phyloP scores from a whole-genome alignment of 2,888 invertebrate species.

The Platerodrilus igneus region DNA sequence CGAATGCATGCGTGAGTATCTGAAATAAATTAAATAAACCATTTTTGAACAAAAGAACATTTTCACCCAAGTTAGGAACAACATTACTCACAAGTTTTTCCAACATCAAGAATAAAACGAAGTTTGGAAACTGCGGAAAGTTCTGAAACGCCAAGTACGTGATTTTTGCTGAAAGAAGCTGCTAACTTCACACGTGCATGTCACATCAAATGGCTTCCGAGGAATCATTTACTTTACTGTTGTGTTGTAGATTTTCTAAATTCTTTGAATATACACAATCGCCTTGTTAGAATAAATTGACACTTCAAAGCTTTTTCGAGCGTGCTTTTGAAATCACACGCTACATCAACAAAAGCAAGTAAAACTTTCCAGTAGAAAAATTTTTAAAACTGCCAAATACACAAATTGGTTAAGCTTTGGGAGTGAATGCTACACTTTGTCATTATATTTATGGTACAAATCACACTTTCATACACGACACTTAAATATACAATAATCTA shows the following conservation, averaged over 20 bases:
- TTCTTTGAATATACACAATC: slow-evolving; percentile 12
- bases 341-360: too few species aligned
- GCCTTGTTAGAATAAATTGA: slow-evolving; percentile 15
- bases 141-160: slow-evolving; percentile 34
- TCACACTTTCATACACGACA: too few species aligned
- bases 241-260: slow-evolving; percentile 14
- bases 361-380: too few species aligned
- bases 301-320: too few species aligned
- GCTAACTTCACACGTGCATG: slow-evolving; percentile 36
- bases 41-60: slow-evolving; percentile 20
- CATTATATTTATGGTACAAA: too few species aligned
- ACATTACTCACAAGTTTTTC: slow-evolving; percentile 26
- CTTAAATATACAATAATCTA: too few species aligned
- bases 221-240: slow-evolving; percentile 30
- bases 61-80: slow-evolving; percentile 22
- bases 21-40: slow-evolving; percentile 4
- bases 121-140: slow-evolving; percentile 33
- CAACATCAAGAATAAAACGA: slow-evolving; percentile 29
- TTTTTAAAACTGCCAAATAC: too few species aligned
- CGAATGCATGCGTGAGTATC: not conserved
- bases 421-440: too few species aligned
- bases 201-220: slow-evolving; percentile 33
- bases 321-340: too few species aligned
- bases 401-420: too few species aligned
- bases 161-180: slow-evolving; percentile 36